phyloP scores from a whole-genome alignment of 2,888 invertebrate species.

The Oxystoma pomonae region DNA sequence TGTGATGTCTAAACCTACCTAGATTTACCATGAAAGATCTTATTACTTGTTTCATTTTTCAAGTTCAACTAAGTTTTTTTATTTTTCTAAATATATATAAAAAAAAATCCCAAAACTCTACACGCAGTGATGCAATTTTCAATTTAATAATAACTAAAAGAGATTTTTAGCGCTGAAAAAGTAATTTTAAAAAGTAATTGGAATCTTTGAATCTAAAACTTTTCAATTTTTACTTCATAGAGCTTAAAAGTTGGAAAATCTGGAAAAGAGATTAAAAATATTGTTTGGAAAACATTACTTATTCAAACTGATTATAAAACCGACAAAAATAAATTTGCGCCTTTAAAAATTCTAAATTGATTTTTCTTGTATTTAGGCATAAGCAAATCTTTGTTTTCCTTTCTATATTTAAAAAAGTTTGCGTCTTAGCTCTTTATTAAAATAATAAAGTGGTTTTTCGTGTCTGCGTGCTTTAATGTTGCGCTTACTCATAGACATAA shows the following conservation, averaged over 20 bases:
- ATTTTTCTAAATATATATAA: too few relatives aligned
- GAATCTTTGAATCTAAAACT: neutral
- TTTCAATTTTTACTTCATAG: neutral
- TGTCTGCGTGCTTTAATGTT: conserved; percentile 5
- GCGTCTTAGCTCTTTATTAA: conserved; percentile 16
- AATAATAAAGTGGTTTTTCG: conserved; percentile 16
- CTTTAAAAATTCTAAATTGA: conserved; percentile 14
- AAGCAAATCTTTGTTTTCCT: conserved; percentile 18
- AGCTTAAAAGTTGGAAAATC: neutral
- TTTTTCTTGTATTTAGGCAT: conserved; percentile 17
- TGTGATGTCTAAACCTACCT: too few relatives aligned
- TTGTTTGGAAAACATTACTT: neutral
- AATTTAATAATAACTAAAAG: too few relatives aligned
- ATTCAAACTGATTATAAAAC: neutral
- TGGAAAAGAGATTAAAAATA: neutral
- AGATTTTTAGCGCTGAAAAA: too few relatives aligned
- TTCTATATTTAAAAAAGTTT: conserved; percentile 13
- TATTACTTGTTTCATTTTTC: too few relatives aligned
- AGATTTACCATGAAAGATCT: too few relatives aligned
- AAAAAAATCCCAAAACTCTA: too few relatives aligned
- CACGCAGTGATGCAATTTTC: too few relatives aligned
- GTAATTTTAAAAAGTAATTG: neutral
- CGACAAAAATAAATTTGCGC: neutral
- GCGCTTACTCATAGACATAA: too few relatives aligned
- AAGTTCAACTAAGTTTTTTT: too few relatives aligned